Evolutionary conservation across 2,888 invertebrate genomes (phyloP), one percentile per base, ranked within the genome.

Genomic region (Temnothorax unifasciatus): DNA sequence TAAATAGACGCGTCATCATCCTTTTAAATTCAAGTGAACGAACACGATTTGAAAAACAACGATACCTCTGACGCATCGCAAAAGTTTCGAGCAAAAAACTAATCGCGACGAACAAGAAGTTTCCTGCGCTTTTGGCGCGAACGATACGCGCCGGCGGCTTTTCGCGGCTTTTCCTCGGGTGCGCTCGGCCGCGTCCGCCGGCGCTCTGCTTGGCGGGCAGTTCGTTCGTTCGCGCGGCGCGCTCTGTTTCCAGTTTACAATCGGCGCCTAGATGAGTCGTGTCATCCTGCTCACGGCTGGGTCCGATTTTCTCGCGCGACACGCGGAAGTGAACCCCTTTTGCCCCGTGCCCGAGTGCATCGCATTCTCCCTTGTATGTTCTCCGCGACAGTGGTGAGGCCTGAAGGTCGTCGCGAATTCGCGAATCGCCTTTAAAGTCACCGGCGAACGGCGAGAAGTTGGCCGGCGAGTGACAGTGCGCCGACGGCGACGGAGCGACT

Each of bases 201-300:
- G n/a, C 50, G 71, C 57, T 91, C 91, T 91, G 86, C 84, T 92
- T 92, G 92, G 92, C 93, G 93, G 91, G 92, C 91, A 90, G 90
- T 91, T 92, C 88, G 88, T 81, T 47, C 66, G 79, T 84, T 87
- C 3, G 6, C 34, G 34, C 34, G 34, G 34, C 92, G 92, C 90
- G 87, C 88, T 82, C 85, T 82, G 87, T 85, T 86, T 88, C 87
- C 92, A 91, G 90, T 91, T 90, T 92, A 92, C 91, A 91, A 91
- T 90, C 87, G 90, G 86, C 88, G 87, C 85, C 88, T 88, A 89
- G 87, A 69, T 87, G 91, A 86, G 85, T 44, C 87, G 87, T 81
- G 74, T 90, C 90, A 88, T 54, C 52, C 83, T 5, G 79, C 21
- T 8, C n/a, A 25, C 3, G n/a, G 18, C 3, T 34, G 59, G 47